Conservation (phyloP, 2,888 invertebrate genomes). For the Netelia virgata region DNA sequence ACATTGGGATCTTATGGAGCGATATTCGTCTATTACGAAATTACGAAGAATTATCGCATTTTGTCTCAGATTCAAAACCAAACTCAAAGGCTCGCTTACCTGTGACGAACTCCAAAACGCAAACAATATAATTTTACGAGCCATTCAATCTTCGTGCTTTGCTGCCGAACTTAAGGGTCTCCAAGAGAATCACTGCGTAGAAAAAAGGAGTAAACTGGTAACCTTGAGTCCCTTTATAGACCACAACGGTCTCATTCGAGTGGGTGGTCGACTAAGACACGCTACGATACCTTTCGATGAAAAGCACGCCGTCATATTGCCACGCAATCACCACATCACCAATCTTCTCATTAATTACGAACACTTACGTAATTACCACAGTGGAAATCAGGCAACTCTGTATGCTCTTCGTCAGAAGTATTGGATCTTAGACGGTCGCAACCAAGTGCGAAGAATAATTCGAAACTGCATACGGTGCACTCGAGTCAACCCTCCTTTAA, state of each 20-base stretch:
- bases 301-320: conserved; percentile 71
- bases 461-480: too few species aligned
- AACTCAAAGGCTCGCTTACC: conserved; percentile 1
- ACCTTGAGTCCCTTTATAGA: conserved; percentile 70
- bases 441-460: too few species aligned
- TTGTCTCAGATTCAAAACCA: conserved; percentile 52
- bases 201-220: conserved; percentile 55
- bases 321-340: conserved; percentile 70
- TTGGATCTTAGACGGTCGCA: too few species aligned
- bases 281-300: conserved; percentile 51
- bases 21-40: conserved; percentile 40
- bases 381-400: conserved; percentile 55
- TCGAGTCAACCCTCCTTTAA: too few species aligned
- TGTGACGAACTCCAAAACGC: conserved; percentile 37
- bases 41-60: conserved; percentile 58
- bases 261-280: conserved; percentile 71
- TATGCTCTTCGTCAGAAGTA: too few species aligned
- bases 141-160: too few species aligned
- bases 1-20: conserved; percentile 20
- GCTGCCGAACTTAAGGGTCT: too few species aligned
- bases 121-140: not conserved
- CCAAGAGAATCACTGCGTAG: not conserved
- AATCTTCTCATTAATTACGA: conserved; percentile 67
- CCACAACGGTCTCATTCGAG: conserved; percentile 66
- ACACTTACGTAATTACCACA: conserved; percentile 69